A percentile compares a stretch with the other conserved stretches of the same genome.
phyloP scores from a whole-genome alignment of 2,888 invertebrate species.

The Cepaea hortensis region DNA sequence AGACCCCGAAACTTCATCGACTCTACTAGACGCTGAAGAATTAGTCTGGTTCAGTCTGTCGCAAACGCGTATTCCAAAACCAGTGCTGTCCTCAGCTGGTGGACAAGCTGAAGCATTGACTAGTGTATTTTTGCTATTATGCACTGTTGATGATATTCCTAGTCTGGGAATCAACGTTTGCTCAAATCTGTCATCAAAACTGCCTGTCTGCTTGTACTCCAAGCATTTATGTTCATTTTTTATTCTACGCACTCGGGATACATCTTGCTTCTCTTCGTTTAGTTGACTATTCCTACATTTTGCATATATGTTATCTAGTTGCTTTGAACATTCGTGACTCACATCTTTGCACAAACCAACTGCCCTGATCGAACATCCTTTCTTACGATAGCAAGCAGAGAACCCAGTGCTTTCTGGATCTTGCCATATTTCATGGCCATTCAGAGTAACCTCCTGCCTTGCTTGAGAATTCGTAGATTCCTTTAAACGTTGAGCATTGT shows the following conservation, averaged over 20 bases:
- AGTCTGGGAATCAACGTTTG: neutral
- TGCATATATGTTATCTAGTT: neutral
- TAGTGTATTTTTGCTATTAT: neutral
- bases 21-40: neutral
- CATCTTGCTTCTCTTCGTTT: neutral
- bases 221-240: no score
- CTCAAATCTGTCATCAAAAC: no score
- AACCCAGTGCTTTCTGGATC: neutral
- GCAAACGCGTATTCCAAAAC: neutral
- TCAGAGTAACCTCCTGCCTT: neutral
- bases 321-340: neutral
- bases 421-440: neutral
- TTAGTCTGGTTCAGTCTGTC: neutral
- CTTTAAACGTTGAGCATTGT: no score
- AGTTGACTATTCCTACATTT: neutral
- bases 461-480: neutral
- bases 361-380: neutral
- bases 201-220: neutral
- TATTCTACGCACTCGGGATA: no score
- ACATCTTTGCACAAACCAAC: neutral
- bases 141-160: neutral
- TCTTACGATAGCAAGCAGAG: neutral
- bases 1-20: neutral
- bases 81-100: neutral
- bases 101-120: neutral